Base-by-base conservation (phyloP, 2,888 invertebrate species). In the Eubasilissa splendida region DNA sequence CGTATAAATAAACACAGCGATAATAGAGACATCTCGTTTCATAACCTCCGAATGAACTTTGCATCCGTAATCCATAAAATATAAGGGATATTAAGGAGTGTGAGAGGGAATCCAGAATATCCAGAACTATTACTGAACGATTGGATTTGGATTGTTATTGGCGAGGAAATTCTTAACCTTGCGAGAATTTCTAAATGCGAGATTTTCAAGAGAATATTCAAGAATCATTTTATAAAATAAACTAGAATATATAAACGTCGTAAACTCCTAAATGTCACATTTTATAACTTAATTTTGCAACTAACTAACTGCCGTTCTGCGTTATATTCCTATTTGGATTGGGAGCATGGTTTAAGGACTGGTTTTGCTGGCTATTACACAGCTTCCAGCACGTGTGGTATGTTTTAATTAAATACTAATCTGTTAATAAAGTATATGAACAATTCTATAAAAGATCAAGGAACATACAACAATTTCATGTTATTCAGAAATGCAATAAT, bases 211-310 rank as follows among this genome's bases (percentile, higher is more conserved):
- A 42, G 7, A 7, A 42, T 42, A 42, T 42, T 42, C 42, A 42
- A 42, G 42, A 42, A 42, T 42, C 42, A 42, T 42, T 42, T 42
- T 42, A 42, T 42, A 42, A 42, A 42, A 42, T 42, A 42, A 42
- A 42, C 42, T 7, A 42, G 42, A 42, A 42, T 42, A 42, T 42
- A 42, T 42, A 42, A 42, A 42, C 42, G 42, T 63, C 22, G 33
- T 22, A 31, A 63, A 63, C 33, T 63, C 12, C 63, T 63, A 63
- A 70, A 70, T 54, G 70, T 70, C 22, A 33, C 11, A 22, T 70
- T 70, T 54, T 22, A 70, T 70, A 50, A 70, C 70, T 70, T 53
- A 53, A 54, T 70, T 70, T 70, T 52, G 10, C 22, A 70, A 70
- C 22, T 33, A 33, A 12, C 63, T 33, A 63, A 70, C 11, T 4